Base-by-base conservation (phyloP, 2,113 vertebrate species). In the Mesembrinibis cayennensis region DNA sequence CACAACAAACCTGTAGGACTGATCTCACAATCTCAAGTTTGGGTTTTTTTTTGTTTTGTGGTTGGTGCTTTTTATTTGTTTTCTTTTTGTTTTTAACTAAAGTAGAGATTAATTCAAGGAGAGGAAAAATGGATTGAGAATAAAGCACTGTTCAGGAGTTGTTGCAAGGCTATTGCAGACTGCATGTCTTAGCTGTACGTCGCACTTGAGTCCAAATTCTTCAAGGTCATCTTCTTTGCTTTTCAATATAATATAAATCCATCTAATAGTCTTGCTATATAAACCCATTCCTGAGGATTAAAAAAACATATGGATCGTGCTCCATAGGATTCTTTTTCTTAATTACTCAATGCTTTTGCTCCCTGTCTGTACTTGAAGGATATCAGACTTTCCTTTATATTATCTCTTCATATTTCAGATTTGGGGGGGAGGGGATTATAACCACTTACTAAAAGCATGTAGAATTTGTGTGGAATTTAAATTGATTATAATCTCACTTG, bases 361-460 rank as follows among this genome's bases (percentile, higher is more conserved):
- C 21, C 19, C 12, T 58, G 11, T 9, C 20, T 74, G 34, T 47
- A 63, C 6, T 25, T 62, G 58, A 89, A 93, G 17, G 18, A 59
- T 49, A 83, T 13, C 26, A 67, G 8, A 1, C 23, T 90, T 90
- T 62, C 5, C 10, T 77, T 83, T 56, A 20, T 34, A 47, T 67
- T 50, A 45, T 52, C 52, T 81, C 21, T 26, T 80, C 5, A n/a
- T 17, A 53, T 77, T 69, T 76, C 49, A 81, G 29, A 55, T 36
- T 58, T 16, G 1, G 3, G 4, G 2, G 15, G 3, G 7, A 13
- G 15, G 3, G 7, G 38, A 9, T 38, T 38, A 8, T 50, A 45
- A 52, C 3, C 10, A 66, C 16, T 70, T 52, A 30, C 5, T 38
- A 65, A 85, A 90, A 82, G 26, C 2, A 11, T 82, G 42, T 25